Percentiles rank a stretch among this genome's conserved stretches.
phyloP scores from a whole-genome alignment of 1,140 invertebrate genomes.

The Idris sp. region DNA sequence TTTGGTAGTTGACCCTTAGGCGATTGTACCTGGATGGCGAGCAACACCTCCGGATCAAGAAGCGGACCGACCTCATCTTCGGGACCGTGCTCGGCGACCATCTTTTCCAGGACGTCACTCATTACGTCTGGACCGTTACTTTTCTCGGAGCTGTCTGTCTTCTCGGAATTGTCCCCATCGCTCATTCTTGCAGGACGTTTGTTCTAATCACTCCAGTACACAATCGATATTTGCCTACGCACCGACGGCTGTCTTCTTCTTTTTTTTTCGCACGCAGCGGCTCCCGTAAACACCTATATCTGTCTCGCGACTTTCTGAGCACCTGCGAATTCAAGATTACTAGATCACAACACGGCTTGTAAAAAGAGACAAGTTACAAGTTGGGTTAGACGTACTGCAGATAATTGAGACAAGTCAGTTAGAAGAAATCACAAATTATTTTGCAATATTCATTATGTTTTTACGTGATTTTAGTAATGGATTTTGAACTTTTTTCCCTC shows the following conservation, averaged over 20 bases:
- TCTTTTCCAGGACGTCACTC: slow-evolving; percentile 72
- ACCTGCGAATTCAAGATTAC: slow-evolving; percentile 8
- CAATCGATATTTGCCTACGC: slow-evolving; percentile 51
- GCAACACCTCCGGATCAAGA: slow-evolving; percentile 12
- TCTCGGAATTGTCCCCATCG: slow-evolving; percentile 59
- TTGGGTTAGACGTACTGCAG: no score
- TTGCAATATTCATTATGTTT: no score
- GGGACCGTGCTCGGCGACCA: slow-evolving; percentile 28
- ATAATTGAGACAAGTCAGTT: no score
- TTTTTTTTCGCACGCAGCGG: slow-evolving; percentile 60
- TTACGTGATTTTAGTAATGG: no score
- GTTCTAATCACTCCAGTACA: slow-evolving; percentile 25
- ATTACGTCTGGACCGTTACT: slow-evolving; percentile 58
- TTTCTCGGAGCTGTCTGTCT: slow-evolving; percentile 58
- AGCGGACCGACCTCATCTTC: slow-evolving; percentile 6
- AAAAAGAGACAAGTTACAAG: no score
- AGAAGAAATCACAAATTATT: no score
- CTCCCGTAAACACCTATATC: slow-evolving; percentile 66
- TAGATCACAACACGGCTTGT: no score
- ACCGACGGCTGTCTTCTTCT: slow-evolving; percentile 30
- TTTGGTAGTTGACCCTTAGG: slow-evolving; percentile 11
- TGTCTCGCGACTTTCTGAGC: slow-evolving; percentile 36
- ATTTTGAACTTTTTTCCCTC: no score
- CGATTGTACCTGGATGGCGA: slow-evolving; percentile 20
- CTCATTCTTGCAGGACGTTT: slow-evolving; percentile 45